Percentiles rank a stretch among this genome's conserved stretches.
Evolutionary conservation across 2,113 vertebrate species (phyloP).

Genomic region (Cyanistes caeruleus): DNA sequence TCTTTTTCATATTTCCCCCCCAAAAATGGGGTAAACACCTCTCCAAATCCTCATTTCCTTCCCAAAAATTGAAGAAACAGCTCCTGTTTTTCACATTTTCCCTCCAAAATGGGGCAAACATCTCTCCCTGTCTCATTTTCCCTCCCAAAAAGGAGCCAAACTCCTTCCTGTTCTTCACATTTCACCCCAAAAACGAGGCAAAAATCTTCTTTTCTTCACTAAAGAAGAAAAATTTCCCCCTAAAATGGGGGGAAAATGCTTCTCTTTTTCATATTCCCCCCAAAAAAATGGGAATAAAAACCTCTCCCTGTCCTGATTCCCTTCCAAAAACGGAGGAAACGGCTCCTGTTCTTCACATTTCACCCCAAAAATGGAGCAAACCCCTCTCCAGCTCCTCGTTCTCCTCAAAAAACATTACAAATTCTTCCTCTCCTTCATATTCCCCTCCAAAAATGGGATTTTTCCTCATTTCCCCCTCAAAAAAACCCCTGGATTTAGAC

Average conservation of each 20-base stretch:
- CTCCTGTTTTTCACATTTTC: too few relatives aligned
- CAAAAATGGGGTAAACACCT: neutral
- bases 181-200: neutral
- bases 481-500: neutral
- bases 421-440: too few relatives aligned
- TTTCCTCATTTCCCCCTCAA: accelerated
- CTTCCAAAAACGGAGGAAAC: neutral
- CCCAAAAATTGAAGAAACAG: neutral
- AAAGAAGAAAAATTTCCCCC: too few relatives aligned
- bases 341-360: neutral
- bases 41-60: too few relatives aligned
- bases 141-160: too few relatives aligned
- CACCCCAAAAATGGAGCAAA: neutral
- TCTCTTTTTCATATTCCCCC: too few relatives aligned
- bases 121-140: too few relatives aligned
- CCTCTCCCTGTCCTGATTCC: neutral
- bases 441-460: too few relatives aligned
- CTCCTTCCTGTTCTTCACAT: too few relatives aligned
- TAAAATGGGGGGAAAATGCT: neutral
- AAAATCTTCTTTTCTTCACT: too few relatives aligned
- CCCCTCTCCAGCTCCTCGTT: neutral
- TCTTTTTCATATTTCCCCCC: too few relatives aligned
- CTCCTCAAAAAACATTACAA: neutral
- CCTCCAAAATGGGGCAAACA: neutral
- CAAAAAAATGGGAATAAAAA: neutral